phyloP scores from a whole-genome alignment of 2,888 invertebrate genomes.

The Mythimna loreyi region DNA sequence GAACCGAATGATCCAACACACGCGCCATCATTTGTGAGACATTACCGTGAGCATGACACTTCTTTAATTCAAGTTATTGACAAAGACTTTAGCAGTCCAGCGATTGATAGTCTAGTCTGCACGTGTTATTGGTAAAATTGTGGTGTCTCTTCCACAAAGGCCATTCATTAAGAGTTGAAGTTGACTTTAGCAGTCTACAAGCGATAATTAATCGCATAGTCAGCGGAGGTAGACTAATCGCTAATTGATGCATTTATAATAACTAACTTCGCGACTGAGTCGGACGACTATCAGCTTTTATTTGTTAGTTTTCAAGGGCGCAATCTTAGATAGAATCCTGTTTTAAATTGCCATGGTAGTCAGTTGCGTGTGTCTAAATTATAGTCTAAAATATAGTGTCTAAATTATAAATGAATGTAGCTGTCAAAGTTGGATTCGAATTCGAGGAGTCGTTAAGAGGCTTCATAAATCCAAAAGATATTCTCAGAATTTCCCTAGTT shows the following conservation, averaged over 20 bases:
- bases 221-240: conserved; percentile 40
- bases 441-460: background rate
- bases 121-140: too few species aligned
- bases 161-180: too few species aligned
- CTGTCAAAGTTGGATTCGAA: background rate
- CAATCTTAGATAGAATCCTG: conserved; percentile 3
- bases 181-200: background rate
- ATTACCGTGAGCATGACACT: too few species aligned
- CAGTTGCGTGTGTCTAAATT: conserved; percentile 4
- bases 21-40: too few species aligned
- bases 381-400: conserved; percentile 22
- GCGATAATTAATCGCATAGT: conserved; percentile 25
- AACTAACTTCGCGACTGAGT: conserved; percentile 24
- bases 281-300: conserved; percentile 13
- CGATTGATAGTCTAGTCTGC: too few species aligned
- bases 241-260: conserved; percentile 57
- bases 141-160: too few species aligned
- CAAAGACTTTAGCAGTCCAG: background rate
- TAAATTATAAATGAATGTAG: conserved; percentile 4
- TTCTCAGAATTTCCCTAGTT: too few species aligned
- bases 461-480: too few species aligned
- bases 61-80: conserved; percentile 15
- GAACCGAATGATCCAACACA: too few species aligned
- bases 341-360: conserved; percentile 11
- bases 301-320: conserved; percentile 13